Conservation (phyloP, 2,797 vertebrate species). For the Caiman crocodilus region DNA sequence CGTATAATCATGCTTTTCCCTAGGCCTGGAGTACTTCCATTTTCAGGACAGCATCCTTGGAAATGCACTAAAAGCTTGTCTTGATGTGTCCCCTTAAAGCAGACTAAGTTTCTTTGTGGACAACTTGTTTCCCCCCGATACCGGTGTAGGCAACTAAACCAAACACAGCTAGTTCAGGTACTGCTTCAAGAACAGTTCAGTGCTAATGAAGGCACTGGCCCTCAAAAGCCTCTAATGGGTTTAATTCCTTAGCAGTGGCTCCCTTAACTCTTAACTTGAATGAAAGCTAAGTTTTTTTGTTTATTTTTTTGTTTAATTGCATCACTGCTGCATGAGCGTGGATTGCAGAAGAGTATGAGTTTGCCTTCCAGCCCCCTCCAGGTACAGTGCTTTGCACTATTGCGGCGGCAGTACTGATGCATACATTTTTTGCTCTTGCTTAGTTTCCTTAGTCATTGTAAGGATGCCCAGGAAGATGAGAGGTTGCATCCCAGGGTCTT, state of each 20-base stretch:
- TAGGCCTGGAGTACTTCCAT: too few species aligned
- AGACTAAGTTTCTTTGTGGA: not conserved
- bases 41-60: not conserved
- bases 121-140: slow-evolving; percentile 27
- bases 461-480: not conserved
- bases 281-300: slow-evolving; percentile 61
- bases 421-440: not conserved
- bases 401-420: too few species aligned
- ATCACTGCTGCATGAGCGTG: slow-evolving; percentile 48
- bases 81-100: not conserved
- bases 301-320: slow-evolving; percentile 49
- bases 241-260: slow-evolving; percentile 72
- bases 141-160: slow-evolving; percentile 33
- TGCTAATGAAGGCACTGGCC: slow-evolving; percentile 42
- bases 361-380: slow-evolving; percentile 52
- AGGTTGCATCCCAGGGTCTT: not conserved
- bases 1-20: too few species aligned
- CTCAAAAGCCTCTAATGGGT: slow-evolving; percentile 35
- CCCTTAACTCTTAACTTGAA: slow-evolving; percentile 56
- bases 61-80: not conserved
- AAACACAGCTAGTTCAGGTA: not conserved
- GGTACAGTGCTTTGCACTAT: not conserved
- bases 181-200: not conserved
- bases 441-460: not conserved
- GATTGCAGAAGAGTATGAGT: slow-evolving; percentile 55